Base-by-base conservation (phyloP, 2,797 vertebrate genomes). In the Sternarchorhynchus goeldii region DNA sequence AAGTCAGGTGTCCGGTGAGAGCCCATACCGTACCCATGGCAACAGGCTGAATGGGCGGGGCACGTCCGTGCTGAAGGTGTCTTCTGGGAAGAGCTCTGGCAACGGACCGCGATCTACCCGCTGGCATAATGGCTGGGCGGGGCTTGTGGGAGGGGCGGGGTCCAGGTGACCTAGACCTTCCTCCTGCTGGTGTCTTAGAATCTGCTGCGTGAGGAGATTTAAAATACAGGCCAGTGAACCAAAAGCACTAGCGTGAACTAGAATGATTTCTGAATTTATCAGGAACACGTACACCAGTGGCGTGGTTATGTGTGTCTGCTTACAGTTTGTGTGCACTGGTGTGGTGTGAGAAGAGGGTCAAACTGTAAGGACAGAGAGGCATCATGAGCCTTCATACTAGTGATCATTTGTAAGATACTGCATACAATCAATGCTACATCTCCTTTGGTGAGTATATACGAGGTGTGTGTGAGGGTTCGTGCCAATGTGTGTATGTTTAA, bases 1-100 rank as follows among this genome's bases (percentile, higher is more conserved):
- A 75, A 87, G 86, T 87, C 86, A 83, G 83, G 67, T 85, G 86
- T 87, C 74, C 77, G 60, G 66, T 36, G 60, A 36, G 69, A 78
- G 62, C n/a, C 68, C 85, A 76, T 79, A 82, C 8, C 77, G 67
- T 75, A 77, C 88, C 82, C 78, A 16, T 20, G 55, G 85, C 89
- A 91, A 91, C 89, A 50, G 84, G 86, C 81, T 68, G 81, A 87
- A 87, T 50, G 32, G 45, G 62, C 57, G 81, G 78, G 73, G 83
- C 73, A 85, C 56, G 72, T 69, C 79, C 79, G 55, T 36, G 62
- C 67, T 62, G 60, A 53, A 60, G 77, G 55, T 18, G 20, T 45
- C 32, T 62, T 74, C 66, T 76, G 39, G 5, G 39, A 41, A 10
- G 39, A 41, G 39, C 39, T 75, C 50, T 16, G 14, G 16, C 41